phyloP scores from a whole-genome alignment of 2,797 vertebrate genomes.

The Artibeus jamaicensis region DNA sequence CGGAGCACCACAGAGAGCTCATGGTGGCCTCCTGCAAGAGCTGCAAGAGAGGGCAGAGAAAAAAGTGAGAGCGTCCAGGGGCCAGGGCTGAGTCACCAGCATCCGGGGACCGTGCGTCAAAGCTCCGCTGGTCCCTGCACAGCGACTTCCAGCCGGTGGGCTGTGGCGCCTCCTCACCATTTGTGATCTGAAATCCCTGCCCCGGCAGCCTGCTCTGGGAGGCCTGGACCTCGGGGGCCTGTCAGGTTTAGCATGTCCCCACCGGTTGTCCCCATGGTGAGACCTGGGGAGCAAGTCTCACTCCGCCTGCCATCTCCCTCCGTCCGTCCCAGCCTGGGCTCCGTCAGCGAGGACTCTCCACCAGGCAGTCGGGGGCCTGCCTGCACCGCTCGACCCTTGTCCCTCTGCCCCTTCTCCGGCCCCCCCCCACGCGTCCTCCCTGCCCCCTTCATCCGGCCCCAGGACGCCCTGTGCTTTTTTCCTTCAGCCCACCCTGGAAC shows the following conservation, averaged over 20 bases:
- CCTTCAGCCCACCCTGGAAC: neutral
- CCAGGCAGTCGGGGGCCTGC: neutral
- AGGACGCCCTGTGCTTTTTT: neutral
- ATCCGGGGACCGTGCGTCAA: fast-evolving
- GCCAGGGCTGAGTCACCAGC: neutral
- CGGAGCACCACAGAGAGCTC: slow-evolving; percentile 98
- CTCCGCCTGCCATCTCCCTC: too few relatives aligned
- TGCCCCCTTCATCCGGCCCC: neutral
- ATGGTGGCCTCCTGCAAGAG: slow-evolving; percentile 96
- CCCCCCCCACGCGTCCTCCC: neutral
- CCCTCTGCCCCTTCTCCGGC: neutral
- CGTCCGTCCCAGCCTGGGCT: fast-evolving
- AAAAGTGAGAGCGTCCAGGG: neutral
- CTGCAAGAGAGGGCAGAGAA: slow-evolving; percentile 79
- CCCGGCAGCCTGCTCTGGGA: neutral
- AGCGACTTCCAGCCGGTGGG: fast-evolving
- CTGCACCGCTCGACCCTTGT: neutral
- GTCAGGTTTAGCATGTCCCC: neutral
- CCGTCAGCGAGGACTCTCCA: too few relatives aligned
- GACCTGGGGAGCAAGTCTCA: neutral
- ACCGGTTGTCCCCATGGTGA: neutral
- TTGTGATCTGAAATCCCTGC: neutral
- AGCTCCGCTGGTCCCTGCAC: neutral
- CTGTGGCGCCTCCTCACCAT: fast-evolving
- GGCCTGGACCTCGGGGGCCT: neutral